Conservation (phyloP, 2,797 vertebrate genomes). For the Chaunax sp. region DNA sequence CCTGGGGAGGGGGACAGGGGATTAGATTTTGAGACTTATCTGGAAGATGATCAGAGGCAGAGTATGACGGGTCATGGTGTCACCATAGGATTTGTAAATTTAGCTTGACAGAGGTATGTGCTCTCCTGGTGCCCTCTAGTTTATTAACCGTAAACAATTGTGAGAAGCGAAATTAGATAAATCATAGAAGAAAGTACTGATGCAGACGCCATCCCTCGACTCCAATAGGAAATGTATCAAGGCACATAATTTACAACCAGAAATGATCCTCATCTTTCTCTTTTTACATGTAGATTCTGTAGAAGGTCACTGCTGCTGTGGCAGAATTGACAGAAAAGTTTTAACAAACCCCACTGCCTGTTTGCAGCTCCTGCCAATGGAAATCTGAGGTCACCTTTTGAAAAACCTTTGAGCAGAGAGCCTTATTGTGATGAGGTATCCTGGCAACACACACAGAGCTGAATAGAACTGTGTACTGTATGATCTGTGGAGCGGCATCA, state of each 20-base stretch:
- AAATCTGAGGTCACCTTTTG: constrained; percentile 15
- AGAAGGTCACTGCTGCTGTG: background rate
- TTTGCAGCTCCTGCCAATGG: constrained; percentile 18
- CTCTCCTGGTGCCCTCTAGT: no score
- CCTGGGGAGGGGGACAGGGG: no score
- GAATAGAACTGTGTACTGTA: background rate
- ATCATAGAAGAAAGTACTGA: no score
- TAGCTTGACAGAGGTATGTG: no score
- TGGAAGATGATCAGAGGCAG: no score
- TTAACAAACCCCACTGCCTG: background rate
- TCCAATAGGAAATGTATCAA: background rate
- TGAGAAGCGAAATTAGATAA: background rate
- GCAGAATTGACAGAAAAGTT: background rate
- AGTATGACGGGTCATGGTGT: no score
- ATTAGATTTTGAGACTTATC: no score
- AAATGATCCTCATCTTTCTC: background rate
- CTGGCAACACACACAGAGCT: constrained; percentile 43
- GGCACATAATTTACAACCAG: background rate
- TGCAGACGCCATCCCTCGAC: accelerated
- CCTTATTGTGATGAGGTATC: constrained; percentile 34
- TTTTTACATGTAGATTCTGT: background rate
- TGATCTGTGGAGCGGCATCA: constrained; percentile 27
- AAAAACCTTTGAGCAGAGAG: constrained; percentile 19
- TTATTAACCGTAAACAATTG: constrained; percentile 3
- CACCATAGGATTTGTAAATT: no score